Percentiles rank a stretch among this genome's conserved stretches.
phyloP scores from a whole-genome alignment of 2,113 vertebrate genomes.

The Rhegmatorhina hoffmannsi region DNA sequence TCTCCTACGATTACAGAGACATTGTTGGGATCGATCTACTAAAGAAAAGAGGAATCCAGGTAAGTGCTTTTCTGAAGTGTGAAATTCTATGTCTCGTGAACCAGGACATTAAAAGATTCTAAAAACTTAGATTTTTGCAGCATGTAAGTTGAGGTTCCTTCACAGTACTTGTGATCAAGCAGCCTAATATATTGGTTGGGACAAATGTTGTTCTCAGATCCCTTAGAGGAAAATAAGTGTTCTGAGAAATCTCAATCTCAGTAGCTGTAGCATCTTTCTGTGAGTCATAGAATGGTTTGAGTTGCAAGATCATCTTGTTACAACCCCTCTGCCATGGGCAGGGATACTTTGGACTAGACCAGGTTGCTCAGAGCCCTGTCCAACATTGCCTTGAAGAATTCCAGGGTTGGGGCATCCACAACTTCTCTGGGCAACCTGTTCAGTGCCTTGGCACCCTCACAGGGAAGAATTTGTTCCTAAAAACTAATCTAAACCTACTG shows the following conservation, averaged over 20 bases:
- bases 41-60: conserved; percentile 82
- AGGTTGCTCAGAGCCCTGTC: neutral
- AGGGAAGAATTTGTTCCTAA: neutral
- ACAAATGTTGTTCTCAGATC: neutral
- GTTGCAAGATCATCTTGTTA: neutral
- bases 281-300: neutral
- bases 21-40: conserved; percentile 78
- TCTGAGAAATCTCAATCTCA: neutral
- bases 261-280: neutral
- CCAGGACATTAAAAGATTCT: neutral
- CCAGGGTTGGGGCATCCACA: neutral
- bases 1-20: conserved; percentile 83
- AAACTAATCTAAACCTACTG: fast-evolving
- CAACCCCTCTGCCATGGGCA: neutral
- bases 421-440: neutral
- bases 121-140: neutral
- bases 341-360: neutral
- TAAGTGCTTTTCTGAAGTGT: conserved; percentile 53
- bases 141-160: neutral
- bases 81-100: neutral
- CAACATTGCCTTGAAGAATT: fast-evolving
- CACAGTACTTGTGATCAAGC: neutral
- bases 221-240: neutral
- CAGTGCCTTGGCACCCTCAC: neutral
- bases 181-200: neutral